A percentile compares a stretch with the other conserved stretches of the same genome.
Conservation (phyloP, 2,113 vertebrate genomes). For the Galbula dea region DNA sequence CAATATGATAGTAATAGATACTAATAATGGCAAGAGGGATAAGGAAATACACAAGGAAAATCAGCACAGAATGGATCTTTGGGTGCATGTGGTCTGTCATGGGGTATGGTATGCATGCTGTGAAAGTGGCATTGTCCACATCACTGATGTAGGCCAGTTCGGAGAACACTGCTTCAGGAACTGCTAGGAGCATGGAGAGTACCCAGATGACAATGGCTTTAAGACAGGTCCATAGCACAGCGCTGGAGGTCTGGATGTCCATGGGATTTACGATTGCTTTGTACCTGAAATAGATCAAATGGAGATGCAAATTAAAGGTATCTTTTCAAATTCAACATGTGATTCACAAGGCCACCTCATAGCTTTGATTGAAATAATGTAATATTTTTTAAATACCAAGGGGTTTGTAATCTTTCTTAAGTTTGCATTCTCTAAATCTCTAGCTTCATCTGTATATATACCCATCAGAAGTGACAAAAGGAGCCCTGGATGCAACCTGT, state of each 20-base stretch:
- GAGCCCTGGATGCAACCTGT: neutral
- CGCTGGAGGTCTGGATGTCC: slow-evolving; percentile 90
- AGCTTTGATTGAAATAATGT: neutral
- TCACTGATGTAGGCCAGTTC: slow-evolving; percentile 80
- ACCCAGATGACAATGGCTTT: slow-evolving; percentile 89
- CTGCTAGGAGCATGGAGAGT: slow-evolving; percentile 83
- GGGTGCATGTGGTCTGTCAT: slow-evolving; percentile 86
- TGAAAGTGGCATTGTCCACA: slow-evolving; percentile 81
- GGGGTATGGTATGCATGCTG: slow-evolving; percentile 91
- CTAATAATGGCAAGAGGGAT: slow-evolving; percentile 89
- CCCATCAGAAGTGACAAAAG: neutral
- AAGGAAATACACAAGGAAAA: slow-evolving; percentile 94
- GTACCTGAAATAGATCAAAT: slow-evolving; percentile 77
- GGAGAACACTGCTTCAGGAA: slow-evolving; percentile 91
- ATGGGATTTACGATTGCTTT: slow-evolving; percentile 96
- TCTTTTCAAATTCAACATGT: neutral
- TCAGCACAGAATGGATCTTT: slow-evolving; percentile 90
- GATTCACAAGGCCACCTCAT: neutral
- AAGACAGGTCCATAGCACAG: slow-evolving; percentile 85
- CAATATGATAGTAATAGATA: slow-evolving; percentile 92
- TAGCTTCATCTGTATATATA: neutral
- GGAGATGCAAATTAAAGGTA: neutral
- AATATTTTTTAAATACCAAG: neutral
- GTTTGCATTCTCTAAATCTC: neutral
- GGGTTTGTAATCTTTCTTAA: neutral